phyloP scores from a whole-genome alignment of 2,797 vertebrate species.

The Carduelis carduelis region DNA sequence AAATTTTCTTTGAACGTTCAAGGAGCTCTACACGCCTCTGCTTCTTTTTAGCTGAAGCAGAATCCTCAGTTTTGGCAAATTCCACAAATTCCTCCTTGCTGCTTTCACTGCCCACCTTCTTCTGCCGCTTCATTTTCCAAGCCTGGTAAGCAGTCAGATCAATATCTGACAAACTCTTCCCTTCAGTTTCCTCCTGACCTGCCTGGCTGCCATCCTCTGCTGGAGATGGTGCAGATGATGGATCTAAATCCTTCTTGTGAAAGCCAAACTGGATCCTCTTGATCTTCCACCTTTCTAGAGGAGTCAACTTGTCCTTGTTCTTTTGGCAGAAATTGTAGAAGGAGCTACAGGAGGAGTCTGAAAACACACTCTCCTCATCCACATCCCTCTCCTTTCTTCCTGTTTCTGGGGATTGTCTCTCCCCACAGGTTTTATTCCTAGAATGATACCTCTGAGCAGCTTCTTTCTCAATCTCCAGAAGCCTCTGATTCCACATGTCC shows the following conservation, averaged over 20 bases:
- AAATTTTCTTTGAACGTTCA: conserved; percentile 84
- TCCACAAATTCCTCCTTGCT: conserved; percentile 85
- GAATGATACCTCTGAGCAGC: conserved; percentile 75
- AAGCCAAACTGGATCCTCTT: conserved; percentile 97
- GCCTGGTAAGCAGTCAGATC: conserved; percentile 90
- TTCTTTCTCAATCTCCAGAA: conserved; percentile 88
- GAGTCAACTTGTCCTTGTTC: conserved; percentile 89
- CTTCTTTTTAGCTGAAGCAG: conserved; percentile 78
- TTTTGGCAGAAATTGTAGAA: conserved; percentile 94
- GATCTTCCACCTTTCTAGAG: conserved; percentile 92
- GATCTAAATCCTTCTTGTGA: conserved; percentile 88
- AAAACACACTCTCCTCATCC: conserved; percentile 85
- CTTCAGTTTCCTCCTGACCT: conserved; percentile 41
- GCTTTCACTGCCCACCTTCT: conserved; percentile 84
- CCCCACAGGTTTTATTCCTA: conserved; percentile 53
- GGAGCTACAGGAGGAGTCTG: conserved; percentile 80
- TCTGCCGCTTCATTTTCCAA: conserved; percentile 92
- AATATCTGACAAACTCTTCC: conserved; percentile 76
- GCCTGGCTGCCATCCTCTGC: conserved; percentile 63
- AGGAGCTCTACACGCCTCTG: conserved; percentile 89
- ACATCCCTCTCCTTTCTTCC: conserved; percentile 68
- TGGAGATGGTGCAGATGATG: conserved; percentile 61
- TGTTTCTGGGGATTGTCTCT: background rate
- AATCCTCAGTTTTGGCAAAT: conserved; percentile 83
- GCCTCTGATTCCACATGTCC: conserved; percentile 88